Conservation (phyloP, 1,140 invertebrate species). For the Lordiphosa stackelbergi region DNA sequence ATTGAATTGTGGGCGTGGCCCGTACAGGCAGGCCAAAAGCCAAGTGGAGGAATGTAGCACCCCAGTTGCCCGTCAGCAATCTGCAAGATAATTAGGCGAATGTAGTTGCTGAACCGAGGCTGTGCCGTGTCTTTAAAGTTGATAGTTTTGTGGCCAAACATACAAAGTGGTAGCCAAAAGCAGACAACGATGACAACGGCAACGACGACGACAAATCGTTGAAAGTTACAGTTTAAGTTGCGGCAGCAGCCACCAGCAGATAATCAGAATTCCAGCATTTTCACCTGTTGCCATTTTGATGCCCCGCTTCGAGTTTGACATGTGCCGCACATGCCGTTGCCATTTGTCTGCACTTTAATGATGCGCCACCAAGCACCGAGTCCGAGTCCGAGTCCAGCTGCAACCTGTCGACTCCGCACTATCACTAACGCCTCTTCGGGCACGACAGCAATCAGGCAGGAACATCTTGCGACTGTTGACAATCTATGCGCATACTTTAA, state of each 20-base stretch:
- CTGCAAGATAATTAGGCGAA: conserved; percentile 57
- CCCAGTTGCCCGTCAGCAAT: conserved; percentile 31
- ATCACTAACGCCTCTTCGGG: conserved; percentile 42
- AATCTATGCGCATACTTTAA: conserved; percentile 64
- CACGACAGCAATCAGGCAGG: conserved; percentile 38
- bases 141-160: conserved; percentile 63
- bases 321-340: conserved; percentile 74
- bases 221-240: conserved; percentile 75
- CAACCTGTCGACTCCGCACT: conserved; percentile 23
- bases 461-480: conserved; percentile 53
- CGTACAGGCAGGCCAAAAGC: conserved; percentile 13
- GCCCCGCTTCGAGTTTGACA: conserved; percentile 60
- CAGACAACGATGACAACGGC: conserved; percentile 25
- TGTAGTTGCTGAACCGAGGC: conserved; percentile 31
- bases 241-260: conserved; percentile 29
- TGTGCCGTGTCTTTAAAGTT: conserved; percentile 30
- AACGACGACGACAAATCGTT: conserved; percentile 66
- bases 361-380: conserved; percentile 44
- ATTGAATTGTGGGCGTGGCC: conserved; percentile 68
- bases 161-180: conserved; percentile 40
- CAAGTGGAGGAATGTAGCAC: conserved; percentile 52
- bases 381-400: conserved; percentile 36
- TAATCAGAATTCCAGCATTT: conserved; percentile 75
- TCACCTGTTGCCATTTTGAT: conserved; percentile 68
- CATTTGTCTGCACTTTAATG: conserved; percentile 75